Percentiles rank a stretch among this genome's conserved stretches.
Conservation (phyloP, 2,888 invertebrate species). For the Watsonalla cultraria region DNA sequence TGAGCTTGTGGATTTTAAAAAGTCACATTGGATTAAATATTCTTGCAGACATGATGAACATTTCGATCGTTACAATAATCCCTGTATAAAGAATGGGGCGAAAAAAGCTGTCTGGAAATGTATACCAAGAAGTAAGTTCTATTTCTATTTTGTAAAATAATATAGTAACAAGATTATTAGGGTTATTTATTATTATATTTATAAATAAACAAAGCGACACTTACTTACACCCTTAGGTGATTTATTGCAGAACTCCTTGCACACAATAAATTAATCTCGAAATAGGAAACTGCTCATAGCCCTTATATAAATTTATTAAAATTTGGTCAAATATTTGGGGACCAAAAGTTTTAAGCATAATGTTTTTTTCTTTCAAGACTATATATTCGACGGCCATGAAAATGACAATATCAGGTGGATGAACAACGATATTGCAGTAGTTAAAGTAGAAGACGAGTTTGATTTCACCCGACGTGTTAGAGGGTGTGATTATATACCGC, state of each 20-base stretch:
- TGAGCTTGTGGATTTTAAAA: too few species aligned
- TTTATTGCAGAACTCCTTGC: too few species aligned
- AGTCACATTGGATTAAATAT: not conserved
- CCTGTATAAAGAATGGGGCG: slow-evolving; percentile 49
- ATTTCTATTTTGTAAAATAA: not conserved
- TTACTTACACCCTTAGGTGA: too few species aligned
- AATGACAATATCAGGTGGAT: slow-evolving; percentile 57
- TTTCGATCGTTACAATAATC: slow-evolving; percentile 34
- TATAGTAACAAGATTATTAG: not conserved
- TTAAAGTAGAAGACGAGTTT: slow-evolving; percentile 50
- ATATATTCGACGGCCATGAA: slow-evolving; percentile 52
- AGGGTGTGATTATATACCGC: slow-evolving; percentile 46
- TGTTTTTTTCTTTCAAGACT: slow-evolving; percentile 29
- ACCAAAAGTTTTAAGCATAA: too few species aligned
- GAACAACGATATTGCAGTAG: slow-evolving; percentile 55
- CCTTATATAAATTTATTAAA: too few species aligned
- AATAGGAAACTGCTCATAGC: too few species aligned
- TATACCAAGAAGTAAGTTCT: slow-evolving; percentile 48
- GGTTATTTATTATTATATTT: too few species aligned
- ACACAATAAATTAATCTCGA: too few species aligned
- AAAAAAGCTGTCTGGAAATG: slow-evolving; percentile 58
- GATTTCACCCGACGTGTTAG: slow-evolving; percentile 41
- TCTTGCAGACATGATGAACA: slow-evolving; percentile 33
- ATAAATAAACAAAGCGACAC: too few species aligned
- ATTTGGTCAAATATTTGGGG: too few species aligned